Conservation (phyloP, 2,797 vertebrate genomes). For the Mergus octosetaceus region DNA sequence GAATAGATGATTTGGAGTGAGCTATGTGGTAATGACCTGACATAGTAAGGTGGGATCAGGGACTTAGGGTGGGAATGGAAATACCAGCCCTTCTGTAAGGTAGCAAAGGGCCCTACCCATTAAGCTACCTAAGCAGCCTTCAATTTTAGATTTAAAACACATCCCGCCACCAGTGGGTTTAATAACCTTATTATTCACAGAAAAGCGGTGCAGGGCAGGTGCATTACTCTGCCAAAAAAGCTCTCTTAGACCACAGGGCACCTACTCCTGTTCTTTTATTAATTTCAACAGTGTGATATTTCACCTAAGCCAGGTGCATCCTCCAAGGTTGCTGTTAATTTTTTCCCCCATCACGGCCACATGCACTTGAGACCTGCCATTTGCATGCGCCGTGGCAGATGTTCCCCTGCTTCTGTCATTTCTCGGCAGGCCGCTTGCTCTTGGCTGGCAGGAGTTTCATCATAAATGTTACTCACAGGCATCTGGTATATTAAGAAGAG, state of each 20-base stretch:
- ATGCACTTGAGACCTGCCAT: background rate
- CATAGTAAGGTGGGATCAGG: background rate
- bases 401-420: background rate
- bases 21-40: background rate
- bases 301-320: background rate
- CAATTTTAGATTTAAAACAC: background rate
- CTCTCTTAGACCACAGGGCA: background rate
- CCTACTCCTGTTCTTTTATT: background rate
- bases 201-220: background rate
- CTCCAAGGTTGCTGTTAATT: background rate
- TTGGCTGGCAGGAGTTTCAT: background rate
- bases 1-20: background rate
- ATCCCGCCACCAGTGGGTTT: background rate
- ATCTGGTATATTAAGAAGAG: background rate
- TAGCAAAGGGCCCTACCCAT: background rate
- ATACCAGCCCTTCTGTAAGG: background rate
- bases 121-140: background rate
- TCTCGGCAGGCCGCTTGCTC: background rate
- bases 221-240: background rate
- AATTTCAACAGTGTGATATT: background rate
- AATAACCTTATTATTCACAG: background rate
- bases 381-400: background rate
- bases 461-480: background rate
- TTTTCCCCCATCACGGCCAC: background rate
- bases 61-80: background rate